Evolutionary conservation across 2,113 vertebrate genomes (phyloP), one percentile per base, ranked within the genome.

Genomic region (Corynorhinus townsendii): DNA sequence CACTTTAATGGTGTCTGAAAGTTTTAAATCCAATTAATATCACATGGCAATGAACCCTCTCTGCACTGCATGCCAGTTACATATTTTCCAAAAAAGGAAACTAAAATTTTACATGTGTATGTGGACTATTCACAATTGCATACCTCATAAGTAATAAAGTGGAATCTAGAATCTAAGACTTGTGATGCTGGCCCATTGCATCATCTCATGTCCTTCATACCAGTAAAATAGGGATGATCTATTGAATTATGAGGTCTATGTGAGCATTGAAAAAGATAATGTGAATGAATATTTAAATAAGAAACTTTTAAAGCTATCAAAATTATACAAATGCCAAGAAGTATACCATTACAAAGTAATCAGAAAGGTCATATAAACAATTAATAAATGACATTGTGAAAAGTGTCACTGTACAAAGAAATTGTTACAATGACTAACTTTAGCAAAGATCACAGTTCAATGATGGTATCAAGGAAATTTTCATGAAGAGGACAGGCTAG

Each of bases 61-160:
- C 14, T 82, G n/a, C 24, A 68, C 40, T 86, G 11, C 24, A 64
- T 30, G 24, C 16, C 3, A 6, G 49, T 49, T 52, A 76, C 0
- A 20, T n/a, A 92, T 35, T 86, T 91, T 90, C 71, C 69, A 83
- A 68, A 92, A 90, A 17, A 76, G 8, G 83, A 87, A 72, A 40
- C 26, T n/a, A 38, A 86, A 95, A 47, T 56, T n/a, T 76, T 43
- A 76, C 15, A 0, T 28, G 30, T 30, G 8, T 15, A 79, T 87
- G 12, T 56, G 49, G 40, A 8, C 28, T 47, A 49, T 7, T 49
- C 47, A 84, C 19, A 11, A 38, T 45, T 43, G 38, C 45, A 66
- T 16, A 47, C 4, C 16, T 82, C 62, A 7, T 45, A 40, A 17
- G 20, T 30, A 90, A 90, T 54, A 83, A 77, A 49, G 14, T 30